phyloP scores from a whole-genome alignment of 2,113 vertebrate species.

The Daubentonia madagascariensis region DNA sequence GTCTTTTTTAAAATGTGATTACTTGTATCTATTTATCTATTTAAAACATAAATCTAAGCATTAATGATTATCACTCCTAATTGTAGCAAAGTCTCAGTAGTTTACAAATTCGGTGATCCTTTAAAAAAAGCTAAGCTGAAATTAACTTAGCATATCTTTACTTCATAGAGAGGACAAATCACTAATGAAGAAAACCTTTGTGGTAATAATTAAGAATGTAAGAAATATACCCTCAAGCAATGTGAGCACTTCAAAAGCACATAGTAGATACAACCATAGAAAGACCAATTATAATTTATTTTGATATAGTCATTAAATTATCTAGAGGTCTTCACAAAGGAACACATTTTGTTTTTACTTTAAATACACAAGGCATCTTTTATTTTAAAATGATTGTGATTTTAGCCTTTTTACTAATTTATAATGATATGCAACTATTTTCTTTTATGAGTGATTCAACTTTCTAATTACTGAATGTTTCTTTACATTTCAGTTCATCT shows the following conservation, averaged over 20 bases:
- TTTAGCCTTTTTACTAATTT: background rate
- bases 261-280: background rate
- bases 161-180: background rate
- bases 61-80: background rate
- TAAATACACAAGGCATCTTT: background rate
- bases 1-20: background rate
- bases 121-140: background rate
- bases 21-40: background rate
- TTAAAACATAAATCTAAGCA: background rate
- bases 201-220: constrained; percentile 37
- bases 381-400: constrained; percentile 24
- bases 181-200: constrained; percentile 43
- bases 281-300: constrained; percentile 36
- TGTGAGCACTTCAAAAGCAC: constrained; percentile 26
- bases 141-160: background rate
- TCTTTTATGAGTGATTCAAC: background rate
- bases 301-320: constrained; percentile 39
- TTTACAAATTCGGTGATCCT: background rate
- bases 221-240: constrained; percentile 16
- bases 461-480: background rate
- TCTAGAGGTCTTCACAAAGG: background rate
- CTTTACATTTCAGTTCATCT: background rate
- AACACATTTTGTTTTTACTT: background rate
- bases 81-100: background rate
- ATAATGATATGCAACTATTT: background rate